Base-by-base conservation (phyloP, 2,113 vertebrate species). In the Lampris megalopsis region DNA sequence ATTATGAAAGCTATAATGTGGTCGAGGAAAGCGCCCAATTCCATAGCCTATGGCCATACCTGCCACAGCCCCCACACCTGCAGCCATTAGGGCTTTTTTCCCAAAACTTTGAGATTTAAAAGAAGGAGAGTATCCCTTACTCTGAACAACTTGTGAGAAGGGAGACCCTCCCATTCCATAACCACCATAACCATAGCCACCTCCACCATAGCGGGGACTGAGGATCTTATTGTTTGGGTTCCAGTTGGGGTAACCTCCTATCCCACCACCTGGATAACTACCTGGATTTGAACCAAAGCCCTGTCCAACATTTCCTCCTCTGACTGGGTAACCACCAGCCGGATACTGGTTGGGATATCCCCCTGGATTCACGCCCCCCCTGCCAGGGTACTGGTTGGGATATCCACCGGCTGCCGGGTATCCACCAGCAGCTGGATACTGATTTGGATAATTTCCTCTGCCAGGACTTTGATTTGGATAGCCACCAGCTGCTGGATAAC, bases 1-100 rank as follows among this genome's bases (percentile, higher is more conserved):
- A 73, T 52, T 94, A 35, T 83, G 88, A 72, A 95, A 93, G 8
- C 43, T 48, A 52, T 94, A 93, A 81, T 94, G 84, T 1, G 94
- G 94, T 11, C 91, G 88, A 10, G 93, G 94, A 50, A 94, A 94
- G 6, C 92, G 92, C 1, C 94, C 92, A 0, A 94, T 54, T 64
- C 94, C 93, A 4, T 94, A 94, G 35, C 93, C 93, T 2, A 95
- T 68, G 0, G 94, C 94, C 93, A 94, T 94, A 40, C 93, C 93
- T 10, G 93, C 90, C 56, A 94, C 45, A 4, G 91, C 91, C 1
- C 94, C 94, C 0, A 93, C 91, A 1, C 94, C 94, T 1, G 94
- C 94, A 1, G 94, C 94, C 84, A 94, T 0, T 60, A 93, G 83
- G 64, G 93, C 94, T 75, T 94, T 93, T 82, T 94, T 94, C 64